Percentiles rank a stretch among this genome's conserved stretches.
Evolutionary conservation across 2,797 vertebrate genomes (phyloP).

Genomic region (Arnoldichthys spilopterus): DNA sequence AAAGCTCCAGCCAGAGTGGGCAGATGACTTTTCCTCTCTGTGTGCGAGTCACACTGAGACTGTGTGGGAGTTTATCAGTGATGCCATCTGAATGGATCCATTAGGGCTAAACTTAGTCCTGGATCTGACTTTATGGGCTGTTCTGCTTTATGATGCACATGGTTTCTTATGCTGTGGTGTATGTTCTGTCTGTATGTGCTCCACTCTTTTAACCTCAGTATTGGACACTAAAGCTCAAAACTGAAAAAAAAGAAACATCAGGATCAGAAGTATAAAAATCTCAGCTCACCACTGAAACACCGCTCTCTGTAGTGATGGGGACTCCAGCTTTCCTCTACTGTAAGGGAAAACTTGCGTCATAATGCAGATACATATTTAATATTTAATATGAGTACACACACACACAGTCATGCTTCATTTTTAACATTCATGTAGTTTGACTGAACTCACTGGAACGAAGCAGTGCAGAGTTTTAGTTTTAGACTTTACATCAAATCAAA

Average conservation of each 20-base stretch:
- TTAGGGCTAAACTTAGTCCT: not conserved
- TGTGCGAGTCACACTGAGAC: not conserved
- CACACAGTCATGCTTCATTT: not conserved
- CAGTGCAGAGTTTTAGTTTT: too few species aligned
- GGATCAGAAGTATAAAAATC: too few species aligned
- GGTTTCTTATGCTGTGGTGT: too few species aligned
- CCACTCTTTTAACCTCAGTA: not conserved
- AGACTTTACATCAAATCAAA: too few species aligned
- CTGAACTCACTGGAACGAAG: too few species aligned
- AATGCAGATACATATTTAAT: slow-evolving; percentile 20
- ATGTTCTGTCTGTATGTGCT: not conserved
- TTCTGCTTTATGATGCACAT: not conserved
- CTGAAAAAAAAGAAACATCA: not conserved
- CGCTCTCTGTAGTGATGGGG: not conserved
- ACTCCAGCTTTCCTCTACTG: not conserved
- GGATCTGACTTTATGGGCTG: not conserved
- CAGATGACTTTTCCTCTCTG: slow-evolving; percentile 20
- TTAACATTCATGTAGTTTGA: too few species aligned
- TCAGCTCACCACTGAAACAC: not conserved
- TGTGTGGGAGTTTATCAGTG: slow-evolving; percentile 11
- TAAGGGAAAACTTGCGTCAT: not conserved
- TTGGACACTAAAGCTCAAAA: not conserved
- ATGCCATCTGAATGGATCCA: slow-evolving; percentile 1
- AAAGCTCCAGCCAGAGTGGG: slow-evolving; percentile 15
- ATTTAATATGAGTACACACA: not conserved